Percentiles rank a stretch among this genome's conserved stretches.
phyloP scores from a whole-genome alignment of 2,797 vertebrate genomes.

The Ceyx erithaca region DNA sequence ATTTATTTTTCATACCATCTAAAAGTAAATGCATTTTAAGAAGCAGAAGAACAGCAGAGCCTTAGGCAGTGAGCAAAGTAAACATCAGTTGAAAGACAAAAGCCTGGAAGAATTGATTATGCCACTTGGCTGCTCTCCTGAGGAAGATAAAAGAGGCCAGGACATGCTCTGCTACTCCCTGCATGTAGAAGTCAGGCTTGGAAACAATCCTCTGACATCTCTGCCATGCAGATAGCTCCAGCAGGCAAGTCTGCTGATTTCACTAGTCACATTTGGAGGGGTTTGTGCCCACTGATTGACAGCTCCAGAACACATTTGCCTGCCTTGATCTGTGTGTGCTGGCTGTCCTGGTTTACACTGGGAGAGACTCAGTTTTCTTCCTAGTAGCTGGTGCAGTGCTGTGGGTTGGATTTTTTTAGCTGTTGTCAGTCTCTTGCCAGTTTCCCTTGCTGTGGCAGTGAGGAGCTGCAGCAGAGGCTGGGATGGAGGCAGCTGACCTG shows the following conservation, averaged over 20 bases:
- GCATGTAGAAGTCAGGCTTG: conserved; percentile 64
- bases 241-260: conserved; percentile 65
- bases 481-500: background rate
- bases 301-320: conserved; percentile 63
- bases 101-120: conserved; percentile 79
- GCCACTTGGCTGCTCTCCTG: conserved; percentile 76
- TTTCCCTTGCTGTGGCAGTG: background rate
- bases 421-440: too few species aligned
- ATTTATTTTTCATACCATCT: conserved; percentile 30
- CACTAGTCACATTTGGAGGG: conserved; percentile 66
- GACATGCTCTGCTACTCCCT: conserved; percentile 78
- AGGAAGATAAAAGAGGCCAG: conserved; percentile 73
- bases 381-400: background rate
- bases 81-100: conserved; percentile 77
- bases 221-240: conserved; percentile 74
- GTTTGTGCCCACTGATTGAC: conserved; percentile 72
- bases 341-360: background rate
- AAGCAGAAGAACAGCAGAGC: conserved; percentile 27
- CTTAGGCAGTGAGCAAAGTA: conserved; percentile 58
- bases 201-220: conserved; percentile 78
- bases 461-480: background rate
- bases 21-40: conserved; percentile 49
- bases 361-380: background rate
- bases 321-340: conserved; percentile 47
- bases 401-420: too few species aligned